These are phyloP conservation scores for Thecocarcelia acutangulata DNA, from an alignment of 2,888 invertebrate species.

Conservation along the genomic window DNA sequence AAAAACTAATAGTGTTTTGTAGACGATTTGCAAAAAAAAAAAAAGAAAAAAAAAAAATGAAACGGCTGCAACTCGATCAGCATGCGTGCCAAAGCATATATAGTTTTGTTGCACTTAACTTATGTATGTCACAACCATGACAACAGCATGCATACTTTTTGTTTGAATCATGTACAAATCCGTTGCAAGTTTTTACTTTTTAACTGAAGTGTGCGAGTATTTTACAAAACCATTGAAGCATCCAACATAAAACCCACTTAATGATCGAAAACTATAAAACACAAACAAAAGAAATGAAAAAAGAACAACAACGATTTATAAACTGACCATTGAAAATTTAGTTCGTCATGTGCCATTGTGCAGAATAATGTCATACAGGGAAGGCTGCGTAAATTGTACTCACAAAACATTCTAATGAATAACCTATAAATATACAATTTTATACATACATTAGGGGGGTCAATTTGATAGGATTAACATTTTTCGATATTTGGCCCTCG, in stretches of 20 bases:
- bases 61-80: slow-evolving; percentile 55
- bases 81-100: slow-evolving; percentile 67
- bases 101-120: slow-evolving; percentile 54
- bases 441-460: too few species aligned
- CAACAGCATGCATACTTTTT: background rate
- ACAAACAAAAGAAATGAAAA: slow-evolving; percentile 32
- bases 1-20: slow-evolving; percentile 31
- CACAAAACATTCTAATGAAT: slow-evolving; percentile 12
- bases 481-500: too few species aligned
- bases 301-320: slow-evolving; percentile 9
- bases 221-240: slow-evolving; percentile 67
- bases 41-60: slow-evolving; percentile 28
- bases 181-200: slow-evolving; percentile 6
- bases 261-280: slow-evolving; percentile 51
- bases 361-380: slow-evolving; percentile 72
- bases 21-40: slow-evolving; percentile 26
- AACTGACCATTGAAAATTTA: slow-evolving; percentile 69
- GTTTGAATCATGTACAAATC: slow-evolving; percentile 9
- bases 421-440: slow-evolving; percentile 17
- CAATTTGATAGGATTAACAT: too few species aligned
- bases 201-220: slow-evolving; percentile 8
- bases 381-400: slow-evolving; percentile 1
- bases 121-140: slow-evolving; percentile 49
- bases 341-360: slow-evolving; percentile 73
- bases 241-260: slow-evolving; percentile 54